These are phyloP conservation scores for Polypterus senegalus DNA, from an alignment of 2,113 vertebrate species.

Conservation along the genomic window DNA sequence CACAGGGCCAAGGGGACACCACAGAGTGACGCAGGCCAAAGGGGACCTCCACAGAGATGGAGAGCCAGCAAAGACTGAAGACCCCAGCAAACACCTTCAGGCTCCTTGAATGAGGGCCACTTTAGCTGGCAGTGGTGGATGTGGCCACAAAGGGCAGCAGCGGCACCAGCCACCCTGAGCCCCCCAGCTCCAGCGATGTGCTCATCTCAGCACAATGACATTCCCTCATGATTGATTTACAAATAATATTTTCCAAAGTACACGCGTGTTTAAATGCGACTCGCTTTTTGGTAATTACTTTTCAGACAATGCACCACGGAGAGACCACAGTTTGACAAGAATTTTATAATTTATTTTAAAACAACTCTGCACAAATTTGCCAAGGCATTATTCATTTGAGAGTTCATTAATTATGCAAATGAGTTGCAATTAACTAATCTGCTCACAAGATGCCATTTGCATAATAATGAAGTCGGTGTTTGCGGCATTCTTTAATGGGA, in stretches of 20 bases:
- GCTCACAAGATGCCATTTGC: constrained; percentile 76
- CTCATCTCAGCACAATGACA: constrained; percentile 3
- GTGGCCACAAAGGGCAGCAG: no score
- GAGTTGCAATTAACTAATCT: constrained; percentile 89
- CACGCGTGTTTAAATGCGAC: constrained; percentile 65
- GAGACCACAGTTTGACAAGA: constrained; percentile 62
- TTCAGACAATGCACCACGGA: constrained; percentile 59
- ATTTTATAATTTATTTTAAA: constrained; percentile 88
- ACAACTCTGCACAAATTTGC: constrained; percentile 73
- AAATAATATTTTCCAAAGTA: constrained; percentile 56
- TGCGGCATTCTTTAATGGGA: constrained; percentile 82
- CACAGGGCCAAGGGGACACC: no score
- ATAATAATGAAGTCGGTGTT: constrained; percentile 84
- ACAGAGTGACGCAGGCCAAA: no score
- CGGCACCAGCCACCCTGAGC: no score
- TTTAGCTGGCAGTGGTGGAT: no score
- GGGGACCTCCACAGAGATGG: no score
- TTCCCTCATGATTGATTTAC: constrained; percentile 60
- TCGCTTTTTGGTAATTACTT: constrained; percentile 65
- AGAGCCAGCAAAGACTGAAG: no score
- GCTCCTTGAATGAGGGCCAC: no score
- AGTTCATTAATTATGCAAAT: constrained; percentile 97
- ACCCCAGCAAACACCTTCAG: no score
- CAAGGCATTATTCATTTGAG: constrained; percentile 83
- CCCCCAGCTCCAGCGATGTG: neutral